Evolutionary conservation across 30 jellyfish, hydroid and myxozoan genomes (phyloP), one percentile per base, ranked within the genome.

Genomic region (Catostylus mosaicus): DNA sequence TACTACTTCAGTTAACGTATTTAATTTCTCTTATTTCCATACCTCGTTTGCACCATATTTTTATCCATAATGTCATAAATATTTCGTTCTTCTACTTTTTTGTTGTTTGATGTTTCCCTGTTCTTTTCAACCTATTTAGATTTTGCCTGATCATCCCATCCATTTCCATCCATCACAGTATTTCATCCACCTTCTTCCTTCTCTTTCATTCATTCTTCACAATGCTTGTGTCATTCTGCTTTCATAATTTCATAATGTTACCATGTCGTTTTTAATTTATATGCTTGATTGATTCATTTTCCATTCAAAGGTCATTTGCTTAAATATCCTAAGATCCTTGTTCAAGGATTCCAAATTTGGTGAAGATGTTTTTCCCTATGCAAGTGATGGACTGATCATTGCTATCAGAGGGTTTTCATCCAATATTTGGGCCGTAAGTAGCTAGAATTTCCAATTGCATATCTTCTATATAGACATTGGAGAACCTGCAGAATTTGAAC

Each of bases 301-400:
- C 27, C 51, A 12, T 36, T 77, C 33, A 1, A 0, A 86, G 96
- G 96, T 86, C 3, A 87, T 92, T 37, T 60, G 95, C 67, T 50
- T 92, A 59, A 92, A 92, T 76, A 70, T 92, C 8, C 81, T 92
- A 11, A 70, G 98, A 33, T 94, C 98, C 22, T 48, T 92, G 80
- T 92, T 65, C 75, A 75, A 80, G 40, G 98, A 92, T 45, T 73
- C 98, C 1, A 92, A 86, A 61, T 71, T 85, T 61, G 91, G 96
- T 31, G 98, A 92, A 73, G 96, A 80, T 27, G 95, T 92, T 11
- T 85, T 72, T 35, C 92, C 96, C 31, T 92, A 76, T 67, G 92
- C 88, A 30, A 77, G 91, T 36, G 89, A 85, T 30, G 98, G 98
- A 0, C 77, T 92, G 37, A 75, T 73, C 20, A 85, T 92, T 26